Evolutionary conservation across 2,888 invertebrate genomes (phyloP).

Genomic region (Nowickia ferox): DNA sequence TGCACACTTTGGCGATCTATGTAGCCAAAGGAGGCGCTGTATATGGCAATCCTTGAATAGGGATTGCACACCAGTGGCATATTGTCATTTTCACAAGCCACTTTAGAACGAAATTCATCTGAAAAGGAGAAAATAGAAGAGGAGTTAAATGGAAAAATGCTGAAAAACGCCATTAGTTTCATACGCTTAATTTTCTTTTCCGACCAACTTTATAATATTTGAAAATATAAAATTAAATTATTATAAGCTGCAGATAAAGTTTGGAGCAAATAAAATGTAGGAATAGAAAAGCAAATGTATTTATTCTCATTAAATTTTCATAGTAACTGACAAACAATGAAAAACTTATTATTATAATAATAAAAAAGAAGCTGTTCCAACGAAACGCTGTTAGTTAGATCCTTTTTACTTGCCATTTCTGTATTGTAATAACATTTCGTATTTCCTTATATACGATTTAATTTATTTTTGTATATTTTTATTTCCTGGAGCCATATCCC

Average conservation of each 20-base stretch:
- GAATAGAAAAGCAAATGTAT: constrained; percentile 1
- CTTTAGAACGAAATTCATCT: constrained; percentile 97
- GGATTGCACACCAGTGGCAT: constrained; percentile 94
- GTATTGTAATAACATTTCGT: constrained; percentile 16
- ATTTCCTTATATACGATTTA: constrained; percentile 26
- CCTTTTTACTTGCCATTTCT: constrained; percentile 43
- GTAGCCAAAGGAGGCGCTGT: constrained; percentile 95
- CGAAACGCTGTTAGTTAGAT: constrained; percentile 37
- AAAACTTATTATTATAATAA: constrained; percentile 17
- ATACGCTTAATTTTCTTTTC: constrained; percentile 29
- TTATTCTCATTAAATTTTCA: constrained; percentile 57
- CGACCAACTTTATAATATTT: constrained; percentile 14
- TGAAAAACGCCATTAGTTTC: constrained; percentile 41
- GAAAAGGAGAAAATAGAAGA: constrained; percentile 79
- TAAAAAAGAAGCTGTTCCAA: too few species aligned
- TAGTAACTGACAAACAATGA: constrained; percentile 35
- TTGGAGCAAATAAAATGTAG: constrained; percentile 1
- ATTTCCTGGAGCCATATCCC: constrained; percentile 8
- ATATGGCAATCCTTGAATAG: constrained; percentile 94
- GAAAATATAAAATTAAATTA: not conserved
- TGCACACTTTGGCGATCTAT: constrained; percentile 94
- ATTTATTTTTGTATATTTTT: constrained; percentile 20
- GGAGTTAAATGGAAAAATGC: constrained; percentile 23
- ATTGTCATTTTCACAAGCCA: constrained; percentile 95
- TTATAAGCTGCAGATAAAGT: constrained; percentile 5